Base-by-base conservation (phyloP, 1,140 invertebrate genomes). In the Procambarus clarkii region DNA sequence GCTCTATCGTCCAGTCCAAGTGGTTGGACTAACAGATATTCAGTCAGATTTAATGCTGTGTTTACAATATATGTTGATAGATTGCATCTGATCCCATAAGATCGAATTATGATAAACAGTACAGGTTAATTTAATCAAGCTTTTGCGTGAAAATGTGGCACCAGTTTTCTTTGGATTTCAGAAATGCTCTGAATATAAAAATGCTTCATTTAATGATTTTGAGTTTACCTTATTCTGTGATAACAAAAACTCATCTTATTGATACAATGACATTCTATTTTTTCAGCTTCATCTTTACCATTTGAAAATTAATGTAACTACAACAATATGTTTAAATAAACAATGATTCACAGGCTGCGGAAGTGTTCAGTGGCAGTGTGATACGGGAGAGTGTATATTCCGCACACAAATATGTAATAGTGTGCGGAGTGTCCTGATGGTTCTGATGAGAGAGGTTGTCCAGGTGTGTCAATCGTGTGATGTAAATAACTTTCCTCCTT, bases 381-480 rank as follows among this genome's bases (percentile, higher is more conserved):
- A 89, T 18, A 13, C 88, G 54, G 93, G 91, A 34, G 85, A 93
- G 45, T 93, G 93, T 91, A 92, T 93, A 76, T 86, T 71, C 84
- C 44, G 46, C 58, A 84, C 89, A 44, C 76, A 91, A 71, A 48
- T 85, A 54, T 94, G 94, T 93, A 93, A 94, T 92, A 93, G 94
- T 13, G 93, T 93, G 34, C 78, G 91, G 93, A 94, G 86, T 94
- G 94, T 93, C 83, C 84, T 9, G 93, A 94, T 92, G 93, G 93
- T 0, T 93, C 93, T 85, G 94, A 94, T 93, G 94, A 94, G 87
- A 88, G 93, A 13, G 84, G 93, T 76, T 95, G 94, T 83, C 80
- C 83, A 76, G 78, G 86, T 86, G 76, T 89, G 88, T 48, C 71
- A 76, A 5, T 74, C 21, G 24, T 74, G 69, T 74, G 4, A 74